Conservation (phyloP, 2,797 vertebrate species). For the Xenopus petersii region DNA sequence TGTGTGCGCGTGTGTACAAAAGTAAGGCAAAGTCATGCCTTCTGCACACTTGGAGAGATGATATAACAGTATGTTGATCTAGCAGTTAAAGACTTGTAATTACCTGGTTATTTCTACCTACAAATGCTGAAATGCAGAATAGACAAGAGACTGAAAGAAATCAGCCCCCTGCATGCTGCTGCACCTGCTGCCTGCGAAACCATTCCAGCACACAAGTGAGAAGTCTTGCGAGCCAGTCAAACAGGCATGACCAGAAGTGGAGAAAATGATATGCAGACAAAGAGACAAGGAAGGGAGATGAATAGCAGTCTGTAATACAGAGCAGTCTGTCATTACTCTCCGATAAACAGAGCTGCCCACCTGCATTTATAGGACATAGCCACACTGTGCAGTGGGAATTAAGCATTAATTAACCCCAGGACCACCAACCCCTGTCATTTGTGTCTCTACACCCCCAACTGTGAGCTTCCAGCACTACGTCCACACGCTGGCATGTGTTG, state of each 20-base stretch:
- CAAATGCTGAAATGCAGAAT: not conserved
- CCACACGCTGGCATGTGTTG: not conserved
- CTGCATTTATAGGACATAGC: slow-evolving; percentile 8
- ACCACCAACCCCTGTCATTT: not conserved
- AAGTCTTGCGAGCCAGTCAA: slow-evolving; percentile 29
- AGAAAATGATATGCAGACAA: slow-evolving; percentile 18
- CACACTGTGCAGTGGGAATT: not conserved
- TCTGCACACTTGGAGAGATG: no score
- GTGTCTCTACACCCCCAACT: not conserved
- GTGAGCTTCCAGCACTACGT: not conserved
- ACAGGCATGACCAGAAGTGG: slow-evolving; percentile 45
- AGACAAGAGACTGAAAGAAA: not conserved
- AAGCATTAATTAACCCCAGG: not conserved
- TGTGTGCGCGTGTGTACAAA: no score
- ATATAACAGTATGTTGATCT: no score
- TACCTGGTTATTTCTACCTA: not conserved
- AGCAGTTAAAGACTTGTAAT: no score
- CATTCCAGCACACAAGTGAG: slow-evolving; percentile 23
- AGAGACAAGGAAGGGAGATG: slow-evolving; percentile 17
- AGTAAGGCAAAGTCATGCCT: no score
- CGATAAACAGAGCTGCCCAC: slow-evolving; percentile 15
- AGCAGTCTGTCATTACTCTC: slow-evolving; percentile 21
- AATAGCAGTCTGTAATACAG: slow-evolving; percentile 17
- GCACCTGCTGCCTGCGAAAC: slow-evolving; percentile 21
- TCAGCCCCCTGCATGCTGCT: not conserved